phyloP scores from a whole-genome alignment of 2,113 vertebrate genomes.

The Centropus bengalensis region DNA sequence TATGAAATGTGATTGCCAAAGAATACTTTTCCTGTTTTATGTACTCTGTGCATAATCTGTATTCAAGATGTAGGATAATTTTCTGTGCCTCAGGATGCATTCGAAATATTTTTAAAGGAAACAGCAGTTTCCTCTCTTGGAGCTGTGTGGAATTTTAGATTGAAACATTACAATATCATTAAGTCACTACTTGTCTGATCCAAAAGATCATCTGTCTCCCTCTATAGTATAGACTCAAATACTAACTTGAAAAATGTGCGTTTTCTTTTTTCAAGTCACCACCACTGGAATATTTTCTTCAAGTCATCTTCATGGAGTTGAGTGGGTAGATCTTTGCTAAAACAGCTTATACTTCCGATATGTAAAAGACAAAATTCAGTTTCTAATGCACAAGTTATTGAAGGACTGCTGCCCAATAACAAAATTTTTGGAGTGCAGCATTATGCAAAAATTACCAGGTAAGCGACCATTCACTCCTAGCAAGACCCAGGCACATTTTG shows the following conservation, averaged over 20 bases:
- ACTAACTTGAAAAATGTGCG: neutral
- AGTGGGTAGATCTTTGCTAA: neutral
- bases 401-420: neutral
- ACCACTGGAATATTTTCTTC: neutral
- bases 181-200: neutral
- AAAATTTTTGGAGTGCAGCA: neutral
- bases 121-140: neutral
- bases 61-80: constrained; percentile 28
- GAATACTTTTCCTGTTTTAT: neutral
- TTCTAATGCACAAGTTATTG: neutral
- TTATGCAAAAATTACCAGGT: too few species aligned
- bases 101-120: constrained; percentile 58
- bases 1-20: neutral
- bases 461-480: neutral
- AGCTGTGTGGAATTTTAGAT: constrained; percentile 21
- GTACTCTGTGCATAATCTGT: neutral
- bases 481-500: rapidly evolving
- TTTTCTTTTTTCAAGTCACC: neutral
- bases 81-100: constrained; percentile 28
- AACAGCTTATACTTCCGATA: neutral
- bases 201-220: constrained; percentile 26
- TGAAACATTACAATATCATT: neutral
- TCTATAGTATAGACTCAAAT: neutral
- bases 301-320: neutral
- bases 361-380: neutral